These are phyloP conservation scores for Pungitius pungitius DNA, from an alignment of 2,113 vertebrate species.

Conservation along the genomic window DNA sequence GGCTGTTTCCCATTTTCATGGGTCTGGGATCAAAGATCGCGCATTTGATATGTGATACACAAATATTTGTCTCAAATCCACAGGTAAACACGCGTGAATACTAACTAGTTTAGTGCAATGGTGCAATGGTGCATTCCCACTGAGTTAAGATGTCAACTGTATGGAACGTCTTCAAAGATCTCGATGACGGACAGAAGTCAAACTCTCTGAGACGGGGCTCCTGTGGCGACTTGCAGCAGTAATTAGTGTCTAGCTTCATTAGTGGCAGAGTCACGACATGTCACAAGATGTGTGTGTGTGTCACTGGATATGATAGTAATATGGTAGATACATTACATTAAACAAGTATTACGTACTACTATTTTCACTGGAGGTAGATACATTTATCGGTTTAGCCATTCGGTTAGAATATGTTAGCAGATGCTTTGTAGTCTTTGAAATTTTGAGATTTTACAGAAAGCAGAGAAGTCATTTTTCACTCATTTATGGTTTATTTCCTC, in stretches of 20 bases:
- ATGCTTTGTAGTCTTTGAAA: neutral
- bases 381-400: neutral
- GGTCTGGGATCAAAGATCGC: neutral
- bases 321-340: neutral
- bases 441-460: neutral
- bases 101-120: neutral
- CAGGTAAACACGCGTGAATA: neutral
- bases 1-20: neutral
- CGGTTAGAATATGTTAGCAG: neutral
- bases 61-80: neutral
- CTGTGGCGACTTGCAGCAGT: slow-evolving; percentile 16
- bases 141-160: slow-evolving; percentile 1
- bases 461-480: neutral
- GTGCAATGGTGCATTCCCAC: neutral
- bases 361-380: neutral
- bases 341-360: neutral
- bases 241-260: slow-evolving; percentile 41
- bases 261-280: slow-evolving; percentile 17
- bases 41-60: neutral
- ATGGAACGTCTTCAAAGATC: neutral
- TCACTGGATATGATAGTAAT: neutral
- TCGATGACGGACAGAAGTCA: neutral
- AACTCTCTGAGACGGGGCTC: slow-evolving; percentile 24
- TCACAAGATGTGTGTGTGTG: slow-evolving; percentile 34
- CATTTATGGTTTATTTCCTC: neutral